These are phyloP conservation scores for Tetragnatha versicolor DNA, from an alignment of 1,140 invertebrate species.

Conservation along the genomic window DNA sequence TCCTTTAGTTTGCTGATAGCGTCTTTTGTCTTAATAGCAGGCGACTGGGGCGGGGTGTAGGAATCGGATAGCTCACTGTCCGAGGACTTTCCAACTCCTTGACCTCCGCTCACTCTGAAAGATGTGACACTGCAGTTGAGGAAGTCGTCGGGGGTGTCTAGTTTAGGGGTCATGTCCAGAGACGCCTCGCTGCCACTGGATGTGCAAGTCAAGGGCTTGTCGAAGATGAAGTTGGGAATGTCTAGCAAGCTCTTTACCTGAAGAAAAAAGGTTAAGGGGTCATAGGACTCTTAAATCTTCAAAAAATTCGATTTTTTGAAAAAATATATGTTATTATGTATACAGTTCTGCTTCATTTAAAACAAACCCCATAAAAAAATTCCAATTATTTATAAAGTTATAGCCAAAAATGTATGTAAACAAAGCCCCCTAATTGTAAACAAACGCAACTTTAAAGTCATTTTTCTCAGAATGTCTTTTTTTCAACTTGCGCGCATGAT, in stretches of 20 bases:
- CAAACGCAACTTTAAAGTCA: too few relatives aligned
- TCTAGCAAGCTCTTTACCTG: slow-evolving; percentile 43
- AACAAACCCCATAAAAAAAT: too few relatives aligned
- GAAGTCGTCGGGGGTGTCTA: background rate
- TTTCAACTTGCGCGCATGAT: too few relatives aligned
- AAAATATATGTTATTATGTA: too few relatives aligned
- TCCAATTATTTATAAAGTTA: too few relatives aligned
- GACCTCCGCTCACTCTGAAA: slow-evolving; percentile 5
- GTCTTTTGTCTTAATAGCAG: background rate
- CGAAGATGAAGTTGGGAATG: slow-evolving; percentile 52
- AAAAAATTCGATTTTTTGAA: too few relatives aligned
- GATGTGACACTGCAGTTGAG: slow-evolving; percentile 43
- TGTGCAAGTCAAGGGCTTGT: slow-evolving; percentile 4
- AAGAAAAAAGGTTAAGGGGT: background rate
- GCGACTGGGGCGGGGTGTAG: slow-evolving; percentile 18
- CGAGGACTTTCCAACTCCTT: slow-evolving; percentile 11
- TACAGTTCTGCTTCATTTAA: too few relatives aligned
- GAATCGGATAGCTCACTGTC: slow-evolving; percentile 37
- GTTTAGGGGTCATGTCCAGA: background rate
- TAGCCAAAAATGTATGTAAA: too few relatives aligned
- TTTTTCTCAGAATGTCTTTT: too few relatives aligned
- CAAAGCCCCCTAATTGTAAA: too few relatives aligned
- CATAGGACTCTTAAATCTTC: too few relatives aligned
- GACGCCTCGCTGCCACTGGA: background rate
- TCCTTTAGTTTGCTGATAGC: background rate